A percentile compares a stretch with the other conserved stretches of the same genome.
Conservation (phyloP, 2,113 vertebrate species). For the Cryptotis parvus region DNA sequence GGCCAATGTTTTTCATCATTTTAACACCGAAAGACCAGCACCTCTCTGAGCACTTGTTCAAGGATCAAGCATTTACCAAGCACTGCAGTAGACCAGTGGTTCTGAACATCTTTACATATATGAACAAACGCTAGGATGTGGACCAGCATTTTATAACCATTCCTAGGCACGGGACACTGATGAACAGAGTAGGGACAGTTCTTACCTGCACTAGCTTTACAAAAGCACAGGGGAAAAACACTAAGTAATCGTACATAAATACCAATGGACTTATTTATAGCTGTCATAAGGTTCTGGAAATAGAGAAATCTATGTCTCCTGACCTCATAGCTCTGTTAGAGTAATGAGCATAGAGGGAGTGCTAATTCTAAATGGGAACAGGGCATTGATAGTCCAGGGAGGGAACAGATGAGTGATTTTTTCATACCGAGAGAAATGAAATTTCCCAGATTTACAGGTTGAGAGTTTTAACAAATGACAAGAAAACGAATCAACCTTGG, state of each 20-base stretch:
- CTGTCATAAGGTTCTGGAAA: background rate
- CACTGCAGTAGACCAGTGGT: too few species aligned
- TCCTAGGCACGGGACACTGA: background rate
- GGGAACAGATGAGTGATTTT: background rate
- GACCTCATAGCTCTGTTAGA: background rate
- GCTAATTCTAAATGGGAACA: background rate
- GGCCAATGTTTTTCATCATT: too few species aligned
- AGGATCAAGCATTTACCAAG: too few species aligned
- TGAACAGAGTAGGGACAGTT: background rate
- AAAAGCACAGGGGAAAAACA: background rate
- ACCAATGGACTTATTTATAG: background rate
- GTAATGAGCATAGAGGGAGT: background rate
- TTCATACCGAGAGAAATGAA: conserved; percentile 36
- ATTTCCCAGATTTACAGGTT: background rate
- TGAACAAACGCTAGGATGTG: too few species aligned
- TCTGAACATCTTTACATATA: too few species aligned
- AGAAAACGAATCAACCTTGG: conserved; percentile 9
- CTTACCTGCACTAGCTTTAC: background rate
- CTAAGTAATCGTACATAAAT: background rate
- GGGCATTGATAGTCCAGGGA: background rate
- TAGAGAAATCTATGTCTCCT: too few species aligned
- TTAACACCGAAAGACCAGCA: too few species aligned
- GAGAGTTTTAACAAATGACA: conserved; percentile 43
- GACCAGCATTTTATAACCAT: too few species aligned
- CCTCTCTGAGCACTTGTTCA: too few species aligned